These are phyloP conservation scores for Salminus brasiliensis DNA, from an alignment of 2,113 vertebrate species.

Conservation along the genomic window DNA sequence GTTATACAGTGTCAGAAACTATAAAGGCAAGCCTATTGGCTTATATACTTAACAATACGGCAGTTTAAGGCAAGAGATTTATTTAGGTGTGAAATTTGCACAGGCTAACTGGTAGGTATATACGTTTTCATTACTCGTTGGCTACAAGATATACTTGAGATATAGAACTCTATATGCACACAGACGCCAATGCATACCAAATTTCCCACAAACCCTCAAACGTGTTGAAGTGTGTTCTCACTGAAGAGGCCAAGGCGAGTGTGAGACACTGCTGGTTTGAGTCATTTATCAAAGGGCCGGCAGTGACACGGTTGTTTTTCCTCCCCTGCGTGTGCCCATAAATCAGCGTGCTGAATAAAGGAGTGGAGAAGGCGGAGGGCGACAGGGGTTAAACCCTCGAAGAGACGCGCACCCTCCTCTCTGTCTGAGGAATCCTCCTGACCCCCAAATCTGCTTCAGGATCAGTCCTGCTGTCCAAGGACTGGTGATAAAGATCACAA, in stretches of 20 bases:
- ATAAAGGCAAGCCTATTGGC: too few relatives aligned
- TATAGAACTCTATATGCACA: too few relatives aligned
- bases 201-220: background rate
- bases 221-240: slow-evolving; percentile 14
- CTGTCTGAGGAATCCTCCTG: slow-evolving; percentile 4
- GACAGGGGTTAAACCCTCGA: slow-evolving; percentile 72
- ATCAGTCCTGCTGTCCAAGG: slow-evolving; percentile 19
- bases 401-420: slow-evolving; percentile 60
- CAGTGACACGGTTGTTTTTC: slow-evolving; percentile 71
- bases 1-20: too few relatives aligned
- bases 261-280: slow-evolving; percentile 61
- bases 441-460: background rate
- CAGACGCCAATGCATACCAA: slow-evolving; percentile 15
- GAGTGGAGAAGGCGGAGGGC: slow-evolving; percentile 64
- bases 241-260: slow-evolving; percentile 55
- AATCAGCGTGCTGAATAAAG: slow-evolving; percentile 75
- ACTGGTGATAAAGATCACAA: slow-evolving; percentile 8
- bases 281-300: slow-evolving; percentile 66
- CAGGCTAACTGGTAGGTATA: too few relatives aligned
- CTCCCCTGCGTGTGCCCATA: slow-evolving; percentile 67
- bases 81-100: too few relatives aligned
- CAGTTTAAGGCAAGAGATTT: too few relatives aligned
- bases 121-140: too few relatives aligned
- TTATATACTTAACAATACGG: too few relatives aligned
- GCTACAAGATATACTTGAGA: too few relatives aligned